Percentiles rank a stretch among this genome's conserved stretches.
These are phyloP conservation scores for Prionailurus viverrinus DNA, from an alignment of 2,113 vertebrate genomes.

Conservation along the genomic window DNA sequence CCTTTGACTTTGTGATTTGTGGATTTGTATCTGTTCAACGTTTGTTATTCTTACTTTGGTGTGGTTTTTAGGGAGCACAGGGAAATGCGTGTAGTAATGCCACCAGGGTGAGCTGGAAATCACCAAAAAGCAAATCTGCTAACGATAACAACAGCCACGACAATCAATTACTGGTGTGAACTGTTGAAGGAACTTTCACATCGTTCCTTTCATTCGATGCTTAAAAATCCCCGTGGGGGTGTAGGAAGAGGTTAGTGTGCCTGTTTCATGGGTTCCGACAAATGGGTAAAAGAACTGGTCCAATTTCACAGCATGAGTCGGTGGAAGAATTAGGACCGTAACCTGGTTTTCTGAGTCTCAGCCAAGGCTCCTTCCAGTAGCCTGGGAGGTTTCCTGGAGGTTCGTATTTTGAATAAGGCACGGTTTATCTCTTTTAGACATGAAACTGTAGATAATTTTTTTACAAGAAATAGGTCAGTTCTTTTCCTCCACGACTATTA, in stretches of 20 bases:
- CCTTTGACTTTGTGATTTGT: neutral
- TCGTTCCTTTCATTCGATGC: neutral
- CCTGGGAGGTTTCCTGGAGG: conserved; percentile 57
- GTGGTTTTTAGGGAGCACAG: neutral
- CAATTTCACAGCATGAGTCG: neutral
- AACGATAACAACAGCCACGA: neutral
- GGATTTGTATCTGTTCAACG: neutral
- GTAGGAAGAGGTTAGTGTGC: neutral
- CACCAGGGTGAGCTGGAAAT: neutral
- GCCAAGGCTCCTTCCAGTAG: neutral
- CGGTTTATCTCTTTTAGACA: conserved; percentile 63
- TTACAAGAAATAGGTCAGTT: conserved; percentile 66
- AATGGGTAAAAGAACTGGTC: neutral
- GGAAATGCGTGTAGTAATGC: neutral
- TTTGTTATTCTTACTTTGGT: neutral
- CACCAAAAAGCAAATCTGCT: neutral
- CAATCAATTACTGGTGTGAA: neutral
- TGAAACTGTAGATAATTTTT: conserved; percentile 70
- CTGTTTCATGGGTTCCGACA: neutral
- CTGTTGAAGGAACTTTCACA: neutral
- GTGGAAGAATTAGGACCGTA: neutral
- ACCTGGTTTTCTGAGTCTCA: neutral
- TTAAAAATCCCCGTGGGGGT: neutral
- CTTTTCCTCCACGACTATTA: conserved; percentile 55
- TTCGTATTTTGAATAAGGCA: conserved; percentile 67